phyloP scores from a whole-genome alignment of 1,140 invertebrate genomes.

The Trichoplusia ni region DNA sequence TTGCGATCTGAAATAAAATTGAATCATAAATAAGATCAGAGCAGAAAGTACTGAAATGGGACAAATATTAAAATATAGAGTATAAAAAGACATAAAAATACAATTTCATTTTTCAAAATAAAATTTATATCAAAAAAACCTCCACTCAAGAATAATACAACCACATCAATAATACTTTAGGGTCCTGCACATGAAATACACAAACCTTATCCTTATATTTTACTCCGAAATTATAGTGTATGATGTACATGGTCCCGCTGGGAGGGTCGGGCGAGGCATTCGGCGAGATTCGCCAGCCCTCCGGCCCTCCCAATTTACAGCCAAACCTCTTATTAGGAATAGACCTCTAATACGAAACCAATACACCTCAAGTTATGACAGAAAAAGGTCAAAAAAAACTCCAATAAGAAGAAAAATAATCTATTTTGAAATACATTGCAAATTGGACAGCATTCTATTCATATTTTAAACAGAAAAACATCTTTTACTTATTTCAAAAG shows the following conservation, averaged over 20 bases:
- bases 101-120: background rate
- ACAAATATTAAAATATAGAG: too few species aligned
- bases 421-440: background rate
- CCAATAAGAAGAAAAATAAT: background rate
- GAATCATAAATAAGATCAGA: too few species aligned
- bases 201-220: slow-evolving; percentile 10
- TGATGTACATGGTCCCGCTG: slow-evolving; percentile 23
- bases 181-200: slow-evolving; percentile 14
- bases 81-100: too few species aligned
- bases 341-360: slow-evolving; percentile 32
- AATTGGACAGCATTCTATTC: too few species aligned
- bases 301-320: slow-evolving; percentile 10
- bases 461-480: too few species aligned
- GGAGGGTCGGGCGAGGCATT: slow-evolving; percentile 25
- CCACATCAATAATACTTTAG: background rate
- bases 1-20: too few species aligned
- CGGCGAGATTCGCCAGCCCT: slow-evolving; percentile 35
- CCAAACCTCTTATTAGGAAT: slow-evolving; percentile 40
- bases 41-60: too few species aligned
- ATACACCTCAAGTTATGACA: too few species aligned
- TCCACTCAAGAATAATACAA: slow-evolving; percentile 1
- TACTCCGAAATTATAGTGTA: slow-evolving; percentile 22
- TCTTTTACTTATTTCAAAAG: too few species aligned
- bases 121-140: background rate
- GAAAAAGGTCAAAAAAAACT: too few species aligned